Evolutionary conservation across 2,797 vertebrate genomes (phyloP), one percentile per base, ranked within the genome.

Genomic region (Malacoctenus gilli): DNA sequence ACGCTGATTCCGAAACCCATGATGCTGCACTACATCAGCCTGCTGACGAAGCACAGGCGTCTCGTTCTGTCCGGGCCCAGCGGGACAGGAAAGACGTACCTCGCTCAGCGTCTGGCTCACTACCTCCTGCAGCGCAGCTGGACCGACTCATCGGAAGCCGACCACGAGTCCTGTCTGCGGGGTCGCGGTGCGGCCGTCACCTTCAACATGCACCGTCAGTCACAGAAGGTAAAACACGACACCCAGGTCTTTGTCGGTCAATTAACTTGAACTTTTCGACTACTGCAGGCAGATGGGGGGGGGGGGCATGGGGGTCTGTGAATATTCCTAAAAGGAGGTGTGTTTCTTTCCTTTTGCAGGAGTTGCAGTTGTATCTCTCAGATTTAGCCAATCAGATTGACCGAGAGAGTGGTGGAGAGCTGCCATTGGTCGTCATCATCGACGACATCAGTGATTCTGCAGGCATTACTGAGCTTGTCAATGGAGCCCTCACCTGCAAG

Each of bases 131-230:
- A 95, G 59, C 93, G 94, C 77, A 96, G 93, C 0, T 91, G 87
- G 8, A 91, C 90, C 0, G 93, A 95, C 0, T 83, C 88, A n/a
- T 79, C 89, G 0, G 93, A 94, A 64, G 91, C 90, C 0, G 79
- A 85, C 32, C 75, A 63, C 0, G 82, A 87, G 57, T 14, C 82
- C 1, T 57, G 75, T 19, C 39, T 42, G 4, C 55, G 19, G 22
- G 72, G 73, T 4, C 56, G 67, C 57, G 57, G 63, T 5, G 23
- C 77, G 1, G 91, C 94, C n/a, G 88, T 94, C 85, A 95, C 91
- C 71, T 97, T 96, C 89, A 98, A 98, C 88, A 95, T 98, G 96
- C 96, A 97, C 82, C 94, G 92, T 52, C 96, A 96, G 77, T 94
- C 95, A 9, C 94, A 94, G 86, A 98, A 98, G 95, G 96, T 96